These are phyloP conservation scores for Chelonoidis abingdonii DNA, from an alignment of 2,113 vertebrate species.

Conservation along the genomic window DNA sequence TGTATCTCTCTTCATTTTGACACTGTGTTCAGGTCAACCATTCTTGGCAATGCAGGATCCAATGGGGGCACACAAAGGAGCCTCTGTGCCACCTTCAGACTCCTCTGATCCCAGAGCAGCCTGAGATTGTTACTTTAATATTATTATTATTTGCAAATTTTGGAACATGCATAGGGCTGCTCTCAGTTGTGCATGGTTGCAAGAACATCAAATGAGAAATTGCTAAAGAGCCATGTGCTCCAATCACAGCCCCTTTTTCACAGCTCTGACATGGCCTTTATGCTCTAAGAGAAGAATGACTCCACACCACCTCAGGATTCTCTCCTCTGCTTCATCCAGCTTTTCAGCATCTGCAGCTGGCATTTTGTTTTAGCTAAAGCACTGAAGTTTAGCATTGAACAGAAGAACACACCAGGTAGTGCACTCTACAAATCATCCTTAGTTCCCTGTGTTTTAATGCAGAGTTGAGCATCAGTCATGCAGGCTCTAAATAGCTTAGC, in stretches of 20 bases:
- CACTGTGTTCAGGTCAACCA: no score
- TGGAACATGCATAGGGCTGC: neutral
- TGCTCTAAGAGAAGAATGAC: neutral
- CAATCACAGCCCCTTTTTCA: neutral
- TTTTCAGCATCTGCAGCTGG: neutral
- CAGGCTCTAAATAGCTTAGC: neutral
- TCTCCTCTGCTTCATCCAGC: neutral
- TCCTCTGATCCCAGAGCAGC: no score
- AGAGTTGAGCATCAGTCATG: neutral
- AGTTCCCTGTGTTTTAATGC: neutral
- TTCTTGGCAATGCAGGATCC: accelerated
- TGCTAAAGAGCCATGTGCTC: neutral
- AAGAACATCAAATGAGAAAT: neutral
- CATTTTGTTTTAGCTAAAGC: neutral
- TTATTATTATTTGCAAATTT: neutral
- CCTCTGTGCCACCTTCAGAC: no score
- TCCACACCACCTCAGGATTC: neutral
- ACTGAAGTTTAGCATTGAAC: neutral
- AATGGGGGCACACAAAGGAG: neutral
- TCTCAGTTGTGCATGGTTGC: neutral
- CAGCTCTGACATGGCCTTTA: neutral
- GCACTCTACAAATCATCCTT: neutral
- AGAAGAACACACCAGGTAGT: neutral
- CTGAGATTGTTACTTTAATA: neutral
- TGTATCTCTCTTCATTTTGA: no score